phyloP scores from a whole-genome alignment of 2,113 vertebrate species.

The Drymodes brunneopygia region DNA sequence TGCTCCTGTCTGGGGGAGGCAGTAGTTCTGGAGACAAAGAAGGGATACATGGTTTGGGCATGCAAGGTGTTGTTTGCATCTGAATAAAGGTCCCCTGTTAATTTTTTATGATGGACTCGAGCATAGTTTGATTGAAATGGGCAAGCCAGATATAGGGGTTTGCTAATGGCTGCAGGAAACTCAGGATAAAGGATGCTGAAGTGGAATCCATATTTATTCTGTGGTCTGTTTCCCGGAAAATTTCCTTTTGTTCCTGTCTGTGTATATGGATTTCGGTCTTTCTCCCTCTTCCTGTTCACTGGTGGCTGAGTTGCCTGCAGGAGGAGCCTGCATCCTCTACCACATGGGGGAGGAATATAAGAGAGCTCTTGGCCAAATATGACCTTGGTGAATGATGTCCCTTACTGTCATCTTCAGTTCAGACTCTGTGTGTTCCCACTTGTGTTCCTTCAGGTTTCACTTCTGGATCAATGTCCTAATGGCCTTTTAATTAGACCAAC shows the following conservation, averaged over 20 bases:
- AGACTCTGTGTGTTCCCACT: background rate
- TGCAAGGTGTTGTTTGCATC: background rate
- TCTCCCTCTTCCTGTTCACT: background rate
- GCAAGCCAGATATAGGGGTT: background rate
- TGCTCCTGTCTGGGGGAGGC: background rate
- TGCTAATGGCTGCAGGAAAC: background rate
- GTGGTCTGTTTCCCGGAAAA: background rate
- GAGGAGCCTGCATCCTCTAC: background rate
- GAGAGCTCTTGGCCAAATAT: background rate
- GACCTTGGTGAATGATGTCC: background rate
- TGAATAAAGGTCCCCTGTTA: background rate
- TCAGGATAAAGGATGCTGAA: background rate
- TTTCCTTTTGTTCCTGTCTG: rapidly evolving
- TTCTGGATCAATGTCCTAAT: background rate
- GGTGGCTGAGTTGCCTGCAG: background rate
- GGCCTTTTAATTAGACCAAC: background rate
- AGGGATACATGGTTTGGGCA: background rate
- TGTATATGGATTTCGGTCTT: background rate
- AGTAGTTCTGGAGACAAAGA: background rate
- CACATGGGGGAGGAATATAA: rapidly evolving
- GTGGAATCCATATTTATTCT: background rate
- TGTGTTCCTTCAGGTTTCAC: background rate
- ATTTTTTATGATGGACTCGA: background rate
- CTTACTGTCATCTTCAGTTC: background rate
- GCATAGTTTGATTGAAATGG: background rate